phyloP scores from a whole-genome alignment of 2,797 vertebrate species.

The Anisognathus igniventris region DNA sequence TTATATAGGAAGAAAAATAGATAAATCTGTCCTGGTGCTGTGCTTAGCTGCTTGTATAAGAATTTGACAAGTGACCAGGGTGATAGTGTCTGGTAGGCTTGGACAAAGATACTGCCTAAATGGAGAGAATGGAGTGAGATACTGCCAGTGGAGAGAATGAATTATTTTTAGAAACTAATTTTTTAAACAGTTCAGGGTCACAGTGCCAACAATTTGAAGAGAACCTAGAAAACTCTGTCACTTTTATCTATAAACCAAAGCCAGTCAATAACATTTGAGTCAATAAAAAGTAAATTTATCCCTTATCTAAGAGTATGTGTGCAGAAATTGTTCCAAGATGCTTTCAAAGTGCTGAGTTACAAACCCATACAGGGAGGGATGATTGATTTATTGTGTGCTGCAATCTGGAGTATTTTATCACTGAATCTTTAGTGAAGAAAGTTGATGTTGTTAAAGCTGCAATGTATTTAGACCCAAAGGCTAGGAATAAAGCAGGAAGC shows the following conservation, averaged over 20 bases:
- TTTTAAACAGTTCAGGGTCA: not conserved
- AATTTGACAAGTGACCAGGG: not conserved
- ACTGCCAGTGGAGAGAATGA: not conserved
- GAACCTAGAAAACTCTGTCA: not conserved
- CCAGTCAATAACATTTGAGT: not conserved
- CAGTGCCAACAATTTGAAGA: not conserved
- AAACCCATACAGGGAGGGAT: not conserved
- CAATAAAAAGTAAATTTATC: constrained; percentile 5
- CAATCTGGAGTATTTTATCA: constrained; percentile 42
- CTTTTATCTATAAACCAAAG: not conserved
- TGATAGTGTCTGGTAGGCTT: not conserved
- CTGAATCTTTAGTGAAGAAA: constrained; percentile 24
- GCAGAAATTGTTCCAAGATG: constrained; percentile 26
- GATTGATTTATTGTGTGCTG: constrained; percentile 34
- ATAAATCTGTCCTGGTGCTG: not conserved
- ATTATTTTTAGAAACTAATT: not conserved
- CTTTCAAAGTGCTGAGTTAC: constrained; percentile 19
- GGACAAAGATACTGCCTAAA: not conserved
- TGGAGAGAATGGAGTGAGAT: not conserved
- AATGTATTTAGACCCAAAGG: not conserved
- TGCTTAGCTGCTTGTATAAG: not conserved
- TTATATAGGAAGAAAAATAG: not conserved
- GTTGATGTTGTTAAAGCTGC: constrained; percentile 1
- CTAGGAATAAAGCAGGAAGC: not conserved
- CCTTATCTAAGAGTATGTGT: constrained; percentile 15